Evolutionary conservation across 2,113 vertebrate genomes (phyloP).

Genomic region (Pelmatolapia mariae): DNA sequence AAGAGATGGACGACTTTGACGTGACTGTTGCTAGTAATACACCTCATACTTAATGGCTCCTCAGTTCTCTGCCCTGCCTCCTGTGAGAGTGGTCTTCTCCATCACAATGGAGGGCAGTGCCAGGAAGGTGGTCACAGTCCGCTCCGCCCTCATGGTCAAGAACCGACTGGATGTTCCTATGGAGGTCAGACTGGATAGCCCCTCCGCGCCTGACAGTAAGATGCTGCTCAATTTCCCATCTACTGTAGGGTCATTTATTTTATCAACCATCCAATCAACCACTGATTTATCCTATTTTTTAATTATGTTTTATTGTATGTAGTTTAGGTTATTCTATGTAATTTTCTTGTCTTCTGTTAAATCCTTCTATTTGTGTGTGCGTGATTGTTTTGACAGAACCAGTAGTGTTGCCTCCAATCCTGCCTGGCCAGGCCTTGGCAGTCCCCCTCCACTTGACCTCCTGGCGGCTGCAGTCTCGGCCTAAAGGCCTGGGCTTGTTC

Average conservation of each 20-base stretch:
- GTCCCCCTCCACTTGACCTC: constrained; percentile 92
- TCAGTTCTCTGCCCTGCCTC: constrained; percentile 94
- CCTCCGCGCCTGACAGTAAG: constrained; percentile 95
- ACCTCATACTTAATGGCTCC: neutral
- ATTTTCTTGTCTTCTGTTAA: neutral
- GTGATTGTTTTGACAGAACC: constrained; percentile 76
- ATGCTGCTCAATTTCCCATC: neutral
- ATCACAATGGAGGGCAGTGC: constrained; percentile 96
- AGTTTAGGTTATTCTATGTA: neutral
- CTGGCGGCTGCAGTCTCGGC: constrained; percentile 92
- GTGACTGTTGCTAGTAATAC: neutral
- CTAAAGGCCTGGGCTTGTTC: constrained; percentile 89
- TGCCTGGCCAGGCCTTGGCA: constrained; percentile 86
- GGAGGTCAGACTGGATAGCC: constrained; percentile 92
- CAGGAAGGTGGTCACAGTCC: constrained; percentile 92
- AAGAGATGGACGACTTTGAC: neutral
- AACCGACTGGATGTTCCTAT: constrained; percentile 89
- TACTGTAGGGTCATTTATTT: neutral
- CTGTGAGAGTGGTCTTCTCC: constrained; percentile 92
- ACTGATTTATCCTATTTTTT: neutral
- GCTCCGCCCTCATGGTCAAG: constrained; percentile 90
- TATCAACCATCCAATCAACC: neutral
- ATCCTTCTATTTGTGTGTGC: neutral
- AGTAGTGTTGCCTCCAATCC: constrained; percentile 87
- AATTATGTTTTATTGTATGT: neutral